phyloP scores from a whole-genome alignment of 2,888 invertebrate genomes.

The Drosophila neutralis region DNA sequence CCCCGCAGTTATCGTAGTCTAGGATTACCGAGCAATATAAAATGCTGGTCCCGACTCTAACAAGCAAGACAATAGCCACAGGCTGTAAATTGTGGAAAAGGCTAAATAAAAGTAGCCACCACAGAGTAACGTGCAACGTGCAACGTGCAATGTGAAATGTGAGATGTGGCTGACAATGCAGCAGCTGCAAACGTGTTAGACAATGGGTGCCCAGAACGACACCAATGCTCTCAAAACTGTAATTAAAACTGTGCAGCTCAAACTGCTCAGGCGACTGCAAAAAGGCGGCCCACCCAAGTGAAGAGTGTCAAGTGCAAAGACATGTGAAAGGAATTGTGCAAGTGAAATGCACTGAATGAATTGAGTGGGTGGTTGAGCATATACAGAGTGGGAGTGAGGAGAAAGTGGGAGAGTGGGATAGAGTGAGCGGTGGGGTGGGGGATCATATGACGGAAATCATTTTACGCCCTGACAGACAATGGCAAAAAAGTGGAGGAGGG shows the following conservation, averaged over 20 bases:
- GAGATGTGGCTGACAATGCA: constrained; percentile 27
- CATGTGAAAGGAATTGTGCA: constrained; percentile 59
- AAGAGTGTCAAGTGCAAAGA: constrained; percentile 74
- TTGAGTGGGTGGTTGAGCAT: constrained; percentile 6
- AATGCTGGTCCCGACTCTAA: constrained; percentile 56
- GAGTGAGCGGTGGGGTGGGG: constrained; percentile 1
- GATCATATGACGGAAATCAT: constrained; percentile 69
- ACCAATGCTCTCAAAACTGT: constrained; percentile 58
- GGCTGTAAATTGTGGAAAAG: constrained; percentile 66
- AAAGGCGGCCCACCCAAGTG: constrained; percentile 58
- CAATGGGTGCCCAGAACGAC: constrained; percentile 48
- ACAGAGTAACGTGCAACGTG: constrained; percentile 14
- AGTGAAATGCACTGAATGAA: constrained; percentile 21
- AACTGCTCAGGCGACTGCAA: constrained; percentile 54
- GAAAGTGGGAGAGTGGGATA: neutral
- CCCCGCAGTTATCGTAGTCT: neutral
- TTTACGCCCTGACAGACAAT: constrained; percentile 78
- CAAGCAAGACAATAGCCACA: constrained; percentile 74
- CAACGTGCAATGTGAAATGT: constrained; percentile 22
- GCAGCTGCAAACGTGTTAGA: constrained; percentile 18
- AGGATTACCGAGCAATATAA: constrained; percentile 35
- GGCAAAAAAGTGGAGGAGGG: constrained; percentile 3
- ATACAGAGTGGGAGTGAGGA: neutral
- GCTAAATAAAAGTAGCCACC: constrained; percentile 59
- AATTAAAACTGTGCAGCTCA: constrained; percentile 68